These are phyloP conservation scores for Plecotus auritus DNA, from an alignment of 2,113 vertebrate species.

Conservation along the genomic window DNA sequence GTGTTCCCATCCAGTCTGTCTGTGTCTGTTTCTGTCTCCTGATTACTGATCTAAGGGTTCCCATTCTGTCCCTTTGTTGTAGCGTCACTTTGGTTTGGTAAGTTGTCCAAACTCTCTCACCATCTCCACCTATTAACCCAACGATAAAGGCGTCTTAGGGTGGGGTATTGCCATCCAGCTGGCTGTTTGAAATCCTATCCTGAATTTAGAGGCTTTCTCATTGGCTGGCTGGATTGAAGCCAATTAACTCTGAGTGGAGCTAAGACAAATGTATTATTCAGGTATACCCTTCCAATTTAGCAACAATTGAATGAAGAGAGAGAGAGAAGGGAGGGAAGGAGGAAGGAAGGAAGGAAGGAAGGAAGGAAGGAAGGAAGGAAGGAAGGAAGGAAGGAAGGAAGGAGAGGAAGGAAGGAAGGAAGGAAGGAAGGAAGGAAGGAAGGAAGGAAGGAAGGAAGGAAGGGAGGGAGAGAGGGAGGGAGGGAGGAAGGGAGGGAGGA, in stretches of 20 bases:
- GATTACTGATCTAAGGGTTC: background rate
- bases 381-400: background rate
- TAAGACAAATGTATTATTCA: background rate
- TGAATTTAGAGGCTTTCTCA: background rate
- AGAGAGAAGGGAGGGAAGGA: background rate
- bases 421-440: background rate
- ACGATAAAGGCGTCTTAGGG: background rate
- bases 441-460: background rate
- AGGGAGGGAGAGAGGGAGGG: accelerated
- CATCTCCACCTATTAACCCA: background rate
- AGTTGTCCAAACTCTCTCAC: background rate
- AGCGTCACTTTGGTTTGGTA: background rate
- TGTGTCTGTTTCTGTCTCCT: background rate
- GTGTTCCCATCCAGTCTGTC: background rate
- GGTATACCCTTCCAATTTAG: background rate
- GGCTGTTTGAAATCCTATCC: background rate
- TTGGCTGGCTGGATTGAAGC: background rate
- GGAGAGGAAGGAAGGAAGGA: accelerated
- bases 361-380: background rate
- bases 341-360: background rate
- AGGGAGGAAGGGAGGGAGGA: background rate
- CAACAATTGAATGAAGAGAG: background rate
- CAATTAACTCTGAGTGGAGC: background rate
- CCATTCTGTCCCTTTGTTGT: background rate
- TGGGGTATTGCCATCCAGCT: background rate